Base-by-base conservation (phyloP, 2,113 vertebrate species). In the Oreochromis niloticus region DNA sequence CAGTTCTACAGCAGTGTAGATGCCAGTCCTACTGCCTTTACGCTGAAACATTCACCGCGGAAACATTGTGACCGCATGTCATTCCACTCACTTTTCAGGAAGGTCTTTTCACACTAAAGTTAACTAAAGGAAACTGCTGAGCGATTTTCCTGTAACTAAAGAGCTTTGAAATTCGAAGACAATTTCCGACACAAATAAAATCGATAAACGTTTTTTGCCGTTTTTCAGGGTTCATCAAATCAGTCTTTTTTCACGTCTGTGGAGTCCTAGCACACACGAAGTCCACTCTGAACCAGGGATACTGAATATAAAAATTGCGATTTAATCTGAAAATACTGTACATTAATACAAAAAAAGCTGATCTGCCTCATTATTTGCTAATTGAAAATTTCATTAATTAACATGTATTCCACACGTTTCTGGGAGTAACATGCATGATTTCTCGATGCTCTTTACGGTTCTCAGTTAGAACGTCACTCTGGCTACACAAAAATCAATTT, bases 191-290 rank as follows among this genome's bases (percentile, higher is more conserved):
- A 63, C 1, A 34, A 11, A 34, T 17, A 4, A 61, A 17, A 4
- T 10, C 16, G 16, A 6, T 10, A 19, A 1, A 63, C 3, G 1
- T 32, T 17, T 48, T 9, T 30, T 9, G 2, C 9, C 16, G 6
- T 63, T 19, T 63, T 3, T 19, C 16, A 19, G 16, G 1, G 17
- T 63, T 61, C 8, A 32, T 0, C 30, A 34, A 61, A 34, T 61
- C 1, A 17, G 2, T 19, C 0, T 61, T 57, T 57, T 8, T 27
- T 17, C 30, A 16, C 30, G 14, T 32, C 7, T 61, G 0, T 5
- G 0, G 30, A 19, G 16, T 9, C 3, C 27, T 9, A 17, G 5
- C 1, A 17, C 16, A 34, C 14, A 34, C 16, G 34, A 34, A 34
- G 3, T 63, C 30, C 30, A 27, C 27, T 27, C 27, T 1, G 27